Evolutionary conservation across 2,113 vertebrate species (phyloP).

Genomic region (Podocnemis expansa): DNA sequence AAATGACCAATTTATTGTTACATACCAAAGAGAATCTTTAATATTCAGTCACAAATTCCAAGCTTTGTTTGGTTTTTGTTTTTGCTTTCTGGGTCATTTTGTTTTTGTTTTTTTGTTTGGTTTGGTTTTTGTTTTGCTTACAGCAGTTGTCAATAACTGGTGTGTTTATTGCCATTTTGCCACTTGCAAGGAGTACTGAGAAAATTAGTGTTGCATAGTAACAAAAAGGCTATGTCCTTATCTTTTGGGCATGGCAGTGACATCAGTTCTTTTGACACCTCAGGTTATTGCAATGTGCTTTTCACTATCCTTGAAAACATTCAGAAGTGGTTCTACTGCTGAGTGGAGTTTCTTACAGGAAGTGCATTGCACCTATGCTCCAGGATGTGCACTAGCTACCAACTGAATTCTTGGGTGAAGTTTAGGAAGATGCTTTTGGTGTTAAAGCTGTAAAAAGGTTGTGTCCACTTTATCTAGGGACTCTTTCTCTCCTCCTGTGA

Average conservation of each 20-base stretch:
- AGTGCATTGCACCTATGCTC: not conserved
- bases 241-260: slow-evolving; percentile 27
- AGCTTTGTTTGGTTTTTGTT: not conserved
- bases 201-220: not conserved
- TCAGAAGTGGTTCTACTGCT: not conserved
- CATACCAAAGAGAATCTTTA: not conserved
- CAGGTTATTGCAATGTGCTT: not conserved
- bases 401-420: slow-evolving; percentile 11
- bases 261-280: slow-evolving; percentile 7
- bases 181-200: not conserved
- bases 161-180: not conserved
- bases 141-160: not conserved
- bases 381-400: not conserved
- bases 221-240: not conserved
- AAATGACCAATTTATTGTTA: not conserved
- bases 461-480: not conserved
- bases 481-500: not conserved
- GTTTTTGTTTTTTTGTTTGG: not conserved
- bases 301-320: slow-evolving; percentile 15
- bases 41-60: not conserved
- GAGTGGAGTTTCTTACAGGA: not conserved
- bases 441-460: not conserved
- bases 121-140: not conserved
- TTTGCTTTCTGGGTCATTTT: slow-evolving; percentile 9
- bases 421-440: not conserved